Base-by-base conservation (phyloP, 2,113 vertebrate genomes). In the Odontesthes bonariensis region DNA sequence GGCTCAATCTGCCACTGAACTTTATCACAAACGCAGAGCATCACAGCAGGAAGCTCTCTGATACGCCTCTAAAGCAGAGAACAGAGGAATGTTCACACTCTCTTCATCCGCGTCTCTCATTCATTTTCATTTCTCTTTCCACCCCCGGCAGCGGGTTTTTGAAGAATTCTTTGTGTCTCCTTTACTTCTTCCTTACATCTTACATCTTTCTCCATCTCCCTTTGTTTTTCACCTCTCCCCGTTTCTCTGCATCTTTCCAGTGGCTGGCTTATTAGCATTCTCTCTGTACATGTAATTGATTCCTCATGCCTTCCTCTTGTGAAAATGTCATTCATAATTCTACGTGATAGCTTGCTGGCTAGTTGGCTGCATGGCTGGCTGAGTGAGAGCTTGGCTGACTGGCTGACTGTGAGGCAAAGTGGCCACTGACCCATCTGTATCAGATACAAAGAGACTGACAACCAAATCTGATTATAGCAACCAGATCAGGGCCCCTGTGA, bases 261-360 rank as follows among this genome's bases (percentile, higher is more conserved):
- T 75, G 62, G 72, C 77, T 82, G 85, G 53, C 84, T 88, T 82
- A 89, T 92, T 87, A 90, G 84, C 85, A 92, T 89, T 91, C 90
- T 84, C 90, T 86, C 82, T 83, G 85, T 87, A 87, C 83, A 70
- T 84, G 77, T 91, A 90, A 92, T 89, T 92, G 91, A 92, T 91
- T 92, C 89, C 90, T 92, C 88, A 89, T 92, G 90, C 85, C 81
- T 80, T 86, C 81, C 89, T 91, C 86, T 89, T 85, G 84, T 88
- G 88, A 87, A 91, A 90, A 88, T 92, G 90, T 90, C 89, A 92
- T 92, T 92, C 90, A 93, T 91, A 92, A 92, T 91, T 91, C 91
- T 75, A 83, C 90, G 86, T 91, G 90, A 92, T 91, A 86, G 91
- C 84, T 83, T 23, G 81, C 69, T 81, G 83, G 78, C 73, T 85